phyloP scores from a whole-genome alignment of 2,113 vertebrate species.

The Lasiurus cinereus region DNA sequence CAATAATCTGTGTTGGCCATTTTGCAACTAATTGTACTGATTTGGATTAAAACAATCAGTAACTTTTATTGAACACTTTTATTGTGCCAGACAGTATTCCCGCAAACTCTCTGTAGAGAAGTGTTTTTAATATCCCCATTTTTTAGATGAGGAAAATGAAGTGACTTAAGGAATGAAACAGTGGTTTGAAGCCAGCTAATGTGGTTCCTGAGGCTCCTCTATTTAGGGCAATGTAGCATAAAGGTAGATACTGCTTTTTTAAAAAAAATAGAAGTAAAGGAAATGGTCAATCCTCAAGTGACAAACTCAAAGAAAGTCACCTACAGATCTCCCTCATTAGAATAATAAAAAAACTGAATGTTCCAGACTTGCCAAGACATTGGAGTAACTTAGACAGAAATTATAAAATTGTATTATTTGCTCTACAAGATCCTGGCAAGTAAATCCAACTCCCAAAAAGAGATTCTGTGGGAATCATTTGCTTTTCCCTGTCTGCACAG shows the following conservation, averaged over 20 bases:
- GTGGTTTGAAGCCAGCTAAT: background rate
- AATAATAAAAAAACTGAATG: background rate
- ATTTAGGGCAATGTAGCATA: background rate
- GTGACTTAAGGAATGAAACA: conserved; percentile 17
- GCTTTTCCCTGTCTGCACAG: conserved; percentile 24
- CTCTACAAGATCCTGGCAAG: conserved; percentile 30
- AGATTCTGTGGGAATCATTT: background rate
- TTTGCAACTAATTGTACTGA: conserved; percentile 40
- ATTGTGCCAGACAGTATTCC: background rate
- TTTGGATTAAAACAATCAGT: conserved; percentile 6
- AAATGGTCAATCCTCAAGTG: conserved; percentile 50
- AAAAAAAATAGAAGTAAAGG: background rate
- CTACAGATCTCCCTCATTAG: background rate
- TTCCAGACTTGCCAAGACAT: background rate
- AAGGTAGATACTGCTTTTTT: background rate
- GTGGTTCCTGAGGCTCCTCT: background rate
- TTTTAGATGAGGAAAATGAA: conserved; percentile 44
- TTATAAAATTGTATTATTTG: conserved; percentile 48
- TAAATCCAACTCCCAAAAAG: background rate
- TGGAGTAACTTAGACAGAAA: background rate
- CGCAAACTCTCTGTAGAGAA: conserved; percentile 7
- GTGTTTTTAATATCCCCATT: background rate
- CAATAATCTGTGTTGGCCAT: background rate
- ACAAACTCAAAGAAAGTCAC: conserved; percentile 16
- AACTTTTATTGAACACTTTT: conserved; percentile 2